Percentiles rank a stretch among this genome's conserved stretches.
Conservation (phyloP, 2,888 invertebrate genomes). For the Litoditis marina region DNA sequence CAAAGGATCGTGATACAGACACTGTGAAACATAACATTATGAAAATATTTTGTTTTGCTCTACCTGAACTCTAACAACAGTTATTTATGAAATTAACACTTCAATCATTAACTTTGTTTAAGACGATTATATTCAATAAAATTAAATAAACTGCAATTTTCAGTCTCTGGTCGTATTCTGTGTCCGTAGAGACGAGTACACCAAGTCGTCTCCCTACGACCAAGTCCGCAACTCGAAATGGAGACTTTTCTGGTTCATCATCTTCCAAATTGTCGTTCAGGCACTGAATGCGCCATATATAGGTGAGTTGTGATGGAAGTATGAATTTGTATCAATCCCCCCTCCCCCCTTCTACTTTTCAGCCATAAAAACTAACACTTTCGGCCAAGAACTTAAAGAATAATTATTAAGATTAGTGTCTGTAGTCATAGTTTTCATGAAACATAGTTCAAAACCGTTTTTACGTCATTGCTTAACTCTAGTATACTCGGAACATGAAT, state of each 20-base stretch:
- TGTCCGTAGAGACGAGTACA: slow-evolving; percentile 7
- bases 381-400: too few species aligned
- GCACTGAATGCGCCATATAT: slow-evolving; percentile 8
- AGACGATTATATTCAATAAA: too few species aligned
- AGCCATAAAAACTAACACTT: too few species aligned
- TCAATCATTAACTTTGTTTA: too few species aligned
- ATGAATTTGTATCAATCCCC: not conserved
- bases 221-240: slow-evolving; percentile 15
- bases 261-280: slow-evolving; percentile 14
- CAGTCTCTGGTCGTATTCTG: slow-evolving; percentile 16
- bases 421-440: too few species aligned
- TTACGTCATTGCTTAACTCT: not conserved
- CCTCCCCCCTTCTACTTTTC: not conserved
- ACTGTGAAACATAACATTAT: too few species aligned
- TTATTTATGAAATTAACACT: too few species aligned
- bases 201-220: slow-evolving; percentile 12
- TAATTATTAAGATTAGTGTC: too few species aligned
- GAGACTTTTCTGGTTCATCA: slow-evolving; percentile 15
- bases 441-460: not conserved
- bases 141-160: not conserved
- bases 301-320: slow-evolving; percentile 8
- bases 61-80: too few species aligned
- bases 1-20: too few species aligned
- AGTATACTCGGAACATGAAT: too few species aligned
- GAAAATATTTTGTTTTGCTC: too few species aligned